Evolutionary conservation across 2,113 vertebrate species (phyloP).

Genomic region (Collichthys lucidus): DNA sequence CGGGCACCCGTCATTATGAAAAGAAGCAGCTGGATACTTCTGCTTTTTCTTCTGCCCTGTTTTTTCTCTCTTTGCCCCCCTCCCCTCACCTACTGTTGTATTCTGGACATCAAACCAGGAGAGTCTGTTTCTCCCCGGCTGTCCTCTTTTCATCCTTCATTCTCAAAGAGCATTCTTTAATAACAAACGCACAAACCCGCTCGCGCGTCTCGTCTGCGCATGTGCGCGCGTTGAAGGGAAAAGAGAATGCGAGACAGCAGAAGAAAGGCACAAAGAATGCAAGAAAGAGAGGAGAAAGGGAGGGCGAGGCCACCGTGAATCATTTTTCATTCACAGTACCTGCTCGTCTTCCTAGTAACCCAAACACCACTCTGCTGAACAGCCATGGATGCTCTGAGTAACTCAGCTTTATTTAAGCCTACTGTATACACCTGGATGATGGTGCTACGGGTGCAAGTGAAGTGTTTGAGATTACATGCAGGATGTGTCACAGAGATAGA

Average conservation of each 20-base stretch:
- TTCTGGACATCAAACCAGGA: slow-evolving; percentile 74
- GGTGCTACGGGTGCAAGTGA: slow-evolving; percentile 14
- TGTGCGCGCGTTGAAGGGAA: background rate
- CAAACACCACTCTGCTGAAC: slow-evolving; percentile 28
- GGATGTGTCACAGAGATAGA: slow-evolving; percentile 34
- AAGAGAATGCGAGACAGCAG: slow-evolving; percentile 10
- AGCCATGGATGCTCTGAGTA: slow-evolving; percentile 7
- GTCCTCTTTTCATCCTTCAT: slow-evolving; percentile 55
- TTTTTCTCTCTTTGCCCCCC: slow-evolving; percentile 23
- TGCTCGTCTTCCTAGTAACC: slow-evolving; percentile 23
- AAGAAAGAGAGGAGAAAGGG: background rate
- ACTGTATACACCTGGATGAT: slow-evolving; percentile 19
- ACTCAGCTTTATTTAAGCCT: slow-evolving; percentile 1
- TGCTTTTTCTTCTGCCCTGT: slow-evolving; percentile 37
- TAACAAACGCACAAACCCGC: slow-evolving; percentile 41
- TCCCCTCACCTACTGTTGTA: slow-evolving; percentile 63
- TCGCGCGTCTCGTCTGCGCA: slow-evolving; percentile 19
- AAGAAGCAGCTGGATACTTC: slow-evolving; percentile 70
- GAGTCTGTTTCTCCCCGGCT: slow-evolving; percentile 24
- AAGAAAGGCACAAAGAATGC: slow-evolving; percentile 15
- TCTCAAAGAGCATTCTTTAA: slow-evolving; percentile 80
- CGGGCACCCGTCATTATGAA: slow-evolving; percentile 67
- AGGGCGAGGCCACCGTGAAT: slow-evolving; percentile 17
- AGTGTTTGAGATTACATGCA: slow-evolving; percentile 16
- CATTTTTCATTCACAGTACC: background rate